Conservation (phyloP, 2,888 invertebrate species). For the Nomada ruficornis region DNA sequence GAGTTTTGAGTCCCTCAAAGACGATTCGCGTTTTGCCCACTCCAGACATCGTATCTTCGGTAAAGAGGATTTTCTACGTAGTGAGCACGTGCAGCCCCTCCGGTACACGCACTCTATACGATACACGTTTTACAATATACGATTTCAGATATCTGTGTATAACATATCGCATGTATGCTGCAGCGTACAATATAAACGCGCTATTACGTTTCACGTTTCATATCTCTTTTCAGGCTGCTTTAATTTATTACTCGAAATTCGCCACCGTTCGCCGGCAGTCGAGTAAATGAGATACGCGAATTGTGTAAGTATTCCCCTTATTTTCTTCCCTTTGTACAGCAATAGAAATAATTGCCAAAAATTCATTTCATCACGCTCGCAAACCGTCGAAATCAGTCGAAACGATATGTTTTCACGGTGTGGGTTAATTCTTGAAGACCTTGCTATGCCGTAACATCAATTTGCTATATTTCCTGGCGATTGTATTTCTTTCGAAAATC, state of each 20-base stretch:
- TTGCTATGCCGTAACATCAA: neutral
- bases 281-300: too few relatives aligned
- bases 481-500: conserved; percentile 73
- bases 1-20: conserved; percentile 55
- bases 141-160: conserved; percentile 3
- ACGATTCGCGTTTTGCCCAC: conserved; percentile 37
- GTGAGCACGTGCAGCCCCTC: conserved; percentile 26
- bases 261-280: too few relatives aligned
- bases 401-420: neutral
- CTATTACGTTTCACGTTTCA: neutral
- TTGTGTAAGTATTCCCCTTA: too few relatives aligned
- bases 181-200: neutral
- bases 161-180: neutral
- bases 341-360: too few relatives aligned
- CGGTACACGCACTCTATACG: conserved; percentile 2
- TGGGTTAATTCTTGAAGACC: neutral
- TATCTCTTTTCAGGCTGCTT: neutral
- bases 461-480: conserved; percentile 28
- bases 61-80: conserved; percentile 56
- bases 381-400: too few relatives aligned
- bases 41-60: conserved; percentile 34
- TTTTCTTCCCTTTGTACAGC: too few relatives aligned
- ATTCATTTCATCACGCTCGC: too few relatives aligned
- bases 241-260: neutral
- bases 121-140: neutral